Conservation (phyloP, 2,797 vertebrate genomes). For the Coregonus sp. region DNA sequence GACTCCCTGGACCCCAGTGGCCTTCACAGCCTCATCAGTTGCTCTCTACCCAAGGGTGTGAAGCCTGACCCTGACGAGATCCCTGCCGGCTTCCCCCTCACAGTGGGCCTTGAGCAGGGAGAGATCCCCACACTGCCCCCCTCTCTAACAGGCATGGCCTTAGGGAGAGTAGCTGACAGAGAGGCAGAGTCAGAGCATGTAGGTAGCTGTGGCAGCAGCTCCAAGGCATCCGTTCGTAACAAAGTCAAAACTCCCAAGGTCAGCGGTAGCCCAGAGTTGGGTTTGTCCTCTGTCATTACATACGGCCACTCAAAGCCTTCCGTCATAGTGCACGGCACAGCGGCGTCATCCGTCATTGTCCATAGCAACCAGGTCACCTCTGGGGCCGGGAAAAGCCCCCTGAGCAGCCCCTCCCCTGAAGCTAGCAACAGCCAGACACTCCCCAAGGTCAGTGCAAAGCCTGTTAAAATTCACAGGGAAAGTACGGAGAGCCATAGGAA, state of each 20-base stretch:
- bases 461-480: constrained; percentile 73
- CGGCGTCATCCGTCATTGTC: constrained; percentile 77
- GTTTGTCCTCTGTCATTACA: constrained; percentile 83
- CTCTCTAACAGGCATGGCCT: constrained; percentile 50
- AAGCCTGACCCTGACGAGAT: constrained; percentile 78
- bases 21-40: constrained; percentile 72
- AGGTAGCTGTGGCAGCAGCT: constrained; percentile 54
- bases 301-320: constrained; percentile 87
- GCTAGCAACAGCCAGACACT: constrained; percentile 54
- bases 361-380: constrained; percentile 81
- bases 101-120: constrained; percentile 58
- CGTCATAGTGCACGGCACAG: constrained; percentile 85
- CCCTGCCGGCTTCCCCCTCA: constrained; percentile 70
- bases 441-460: constrained; percentile 60
- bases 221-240: constrained; percentile 63
- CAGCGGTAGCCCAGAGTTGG: constrained; percentile 56
- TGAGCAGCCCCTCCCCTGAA: constrained; percentile 62
- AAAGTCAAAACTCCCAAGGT: constrained; percentile 71
- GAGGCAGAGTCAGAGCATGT: constrained; percentile 53
- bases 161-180: constrained; percentile 57
- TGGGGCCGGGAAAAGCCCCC: constrained; percentile 67
- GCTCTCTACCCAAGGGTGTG: constrained; percentile 68
- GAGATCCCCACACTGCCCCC: constrained; percentile 55
- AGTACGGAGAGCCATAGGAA: constrained; percentile 65
- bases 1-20: constrained; percentile 63